Evolutionary conservation across 1,140 invertebrate genomes (phyloP).

Genomic region (Globodera ellingtonae): DNA sequence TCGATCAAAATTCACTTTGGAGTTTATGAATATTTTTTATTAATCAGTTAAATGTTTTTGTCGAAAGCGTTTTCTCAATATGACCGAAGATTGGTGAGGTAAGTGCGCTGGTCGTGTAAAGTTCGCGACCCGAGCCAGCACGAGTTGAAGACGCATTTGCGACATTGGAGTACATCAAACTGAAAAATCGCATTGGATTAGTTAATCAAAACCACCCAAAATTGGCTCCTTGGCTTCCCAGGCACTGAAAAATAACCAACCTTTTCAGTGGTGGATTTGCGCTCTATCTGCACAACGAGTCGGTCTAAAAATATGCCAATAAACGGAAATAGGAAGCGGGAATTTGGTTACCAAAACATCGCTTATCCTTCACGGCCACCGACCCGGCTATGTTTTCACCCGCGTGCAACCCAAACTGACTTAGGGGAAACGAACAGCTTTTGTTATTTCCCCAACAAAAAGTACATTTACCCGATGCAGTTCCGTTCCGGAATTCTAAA

Average conservation of each 20-base stretch:
- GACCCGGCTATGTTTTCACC: slow-evolving; percentile 65
- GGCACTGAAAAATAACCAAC: background rate
- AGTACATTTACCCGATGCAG: slow-evolving; percentile 54
- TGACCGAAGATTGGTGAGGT: slow-evolving; percentile 61
- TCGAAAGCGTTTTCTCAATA: slow-evolving; percentile 31
- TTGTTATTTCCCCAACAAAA: background rate
- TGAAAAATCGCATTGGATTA: background rate
- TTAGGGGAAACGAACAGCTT: slow-evolving; percentile 30
- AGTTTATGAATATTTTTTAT: background rate
- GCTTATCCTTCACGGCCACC: slow-evolving; percentile 63
- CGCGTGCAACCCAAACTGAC: slow-evolving; percentile 61
- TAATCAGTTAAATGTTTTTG: slow-evolving; percentile 9
- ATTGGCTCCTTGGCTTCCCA: too few species aligned
- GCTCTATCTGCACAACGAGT: slow-evolving; percentile 61
- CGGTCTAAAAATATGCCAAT: slow-evolving; percentile 42
- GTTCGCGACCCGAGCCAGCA: slow-evolving; percentile 61
- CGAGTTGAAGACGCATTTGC: slow-evolving; percentile 64
- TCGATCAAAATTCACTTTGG: background rate
- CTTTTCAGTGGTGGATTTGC: slow-evolving; percentile 61
- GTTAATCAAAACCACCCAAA: too few species aligned
- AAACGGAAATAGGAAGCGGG: background rate
- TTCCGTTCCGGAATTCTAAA: slow-evolving; percentile 57
- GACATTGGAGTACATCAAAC: slow-evolving; percentile 62
- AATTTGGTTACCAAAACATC: slow-evolving; percentile 46
- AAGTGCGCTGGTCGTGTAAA: slow-evolving; percentile 56